These are phyloP conservation scores for Colletes collaris DNA, from an alignment of 2,888 invertebrate genomes.

Conservation along the genomic window DNA sequence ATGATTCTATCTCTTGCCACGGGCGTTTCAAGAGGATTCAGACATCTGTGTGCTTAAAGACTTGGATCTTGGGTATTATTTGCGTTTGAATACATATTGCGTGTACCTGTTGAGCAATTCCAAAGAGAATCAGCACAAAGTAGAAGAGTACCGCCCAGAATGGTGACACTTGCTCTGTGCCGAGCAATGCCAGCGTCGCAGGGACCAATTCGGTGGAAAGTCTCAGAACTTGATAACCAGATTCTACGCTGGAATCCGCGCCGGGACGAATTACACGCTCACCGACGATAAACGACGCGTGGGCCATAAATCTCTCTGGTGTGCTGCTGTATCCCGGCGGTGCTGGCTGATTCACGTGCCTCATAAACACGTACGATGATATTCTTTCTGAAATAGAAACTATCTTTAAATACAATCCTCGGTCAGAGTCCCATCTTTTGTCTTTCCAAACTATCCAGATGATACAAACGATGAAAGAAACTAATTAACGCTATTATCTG, in stretches of 20 bases:
- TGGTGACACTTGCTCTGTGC: slow-evolving; percentile 90
- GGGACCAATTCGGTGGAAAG: slow-evolving; percentile 96
- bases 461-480: too few relatives aligned
- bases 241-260: slow-evolving; percentile 85
- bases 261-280: slow-evolving; percentile 87
- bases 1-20: too few relatives aligned
- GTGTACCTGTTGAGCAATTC: slow-evolving; percentile 90
- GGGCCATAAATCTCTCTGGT: slow-evolving; percentile 88
- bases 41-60: too few relatives aligned
- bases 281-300: slow-evolving; percentile 89
- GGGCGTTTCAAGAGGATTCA: too few relatives aligned
- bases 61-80: too few relatives aligned
- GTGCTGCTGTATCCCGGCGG: slow-evolving; percentile 86
- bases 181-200: slow-evolving; percentile 91
- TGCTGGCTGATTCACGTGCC: slow-evolving; percentile 86
- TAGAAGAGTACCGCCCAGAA: slow-evolving; percentile 95
- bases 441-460: too few relatives aligned
- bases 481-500: too few relatives aligned
- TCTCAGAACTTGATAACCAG: slow-evolving; percentile 93
- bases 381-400: slow-evolving; percentile 86
- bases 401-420: not conserved
- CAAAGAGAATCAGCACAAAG: slow-evolving; percentile 92
- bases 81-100: not conserved
- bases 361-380: slow-evolving; percentile 89
- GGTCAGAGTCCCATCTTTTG: too few relatives aligned